Base-by-base conservation (phyloP, 1,140 invertebrate species). In the Zophobas morio region DNA sequence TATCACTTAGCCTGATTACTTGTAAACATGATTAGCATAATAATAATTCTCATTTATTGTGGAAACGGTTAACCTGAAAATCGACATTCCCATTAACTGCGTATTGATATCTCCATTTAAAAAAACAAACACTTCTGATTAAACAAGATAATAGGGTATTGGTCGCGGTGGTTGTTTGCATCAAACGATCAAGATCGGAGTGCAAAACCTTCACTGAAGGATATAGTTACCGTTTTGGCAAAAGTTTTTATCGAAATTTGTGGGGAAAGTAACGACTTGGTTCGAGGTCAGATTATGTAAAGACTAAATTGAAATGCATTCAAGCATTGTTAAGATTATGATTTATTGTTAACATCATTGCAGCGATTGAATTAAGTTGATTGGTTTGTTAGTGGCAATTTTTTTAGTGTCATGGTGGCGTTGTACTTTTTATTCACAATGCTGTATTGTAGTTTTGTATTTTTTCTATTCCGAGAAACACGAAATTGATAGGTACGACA, bases 231-330 rank as follows among this genome's bases (percentile, higher is more conserved):
- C 37, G 42, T 6, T 63, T 63, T 63, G 20, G 57, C 2, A 40
- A 32, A 36, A 39, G 8, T 63, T 63, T 63, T 63, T 63, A 1
- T 40, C 1, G 5, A 3, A n/a, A 42, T 20, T 66, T 66, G 37
- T 39, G 42, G 33, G 2, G 60, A 66, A 66, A 66, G 39, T 8
- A 40, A 32, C 32, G 60, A 42, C 33, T 66, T 66, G 3, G 60
- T 42, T 46, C 60, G 60, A 66, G 60, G 60, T 42, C 60, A 32
- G 35, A 42, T 66, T 66, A 66, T 66, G 60, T 20, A 66, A 66
- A 51, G 49, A 51, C 20, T 46, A 46, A 57, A 57, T 57, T 63
- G 37, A 63, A 66, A 42, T 46, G 60, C 60, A 66, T 33, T 66
- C 60, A 66, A 66, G 60, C 60, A 66, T 40, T 66, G 39, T 40